These are phyloP conservation scores for Chironomus tentans DNA, from an alignment of 2,888 invertebrate species.

Conservation along the genomic window DNA sequence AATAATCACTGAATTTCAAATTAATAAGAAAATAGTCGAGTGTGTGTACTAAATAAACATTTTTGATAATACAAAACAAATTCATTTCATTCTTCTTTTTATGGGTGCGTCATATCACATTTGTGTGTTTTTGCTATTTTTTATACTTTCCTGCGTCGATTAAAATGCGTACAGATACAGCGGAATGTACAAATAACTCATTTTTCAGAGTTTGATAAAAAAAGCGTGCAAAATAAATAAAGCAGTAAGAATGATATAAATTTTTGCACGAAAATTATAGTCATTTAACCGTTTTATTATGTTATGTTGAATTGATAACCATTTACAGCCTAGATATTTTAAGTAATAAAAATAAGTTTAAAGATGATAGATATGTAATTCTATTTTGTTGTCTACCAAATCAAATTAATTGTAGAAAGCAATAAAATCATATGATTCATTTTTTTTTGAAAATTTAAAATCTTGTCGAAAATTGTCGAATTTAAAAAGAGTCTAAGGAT, in stretches of 20 bases:
- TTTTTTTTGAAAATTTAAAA: not conserved
- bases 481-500: not conserved
- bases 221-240: not conserved
- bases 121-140: not conserved
- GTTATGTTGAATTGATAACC: too few species aligned
- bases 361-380: too few species aligned
- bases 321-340: too few species aligned
- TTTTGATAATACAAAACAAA: not conserved
- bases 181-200: not conserved
- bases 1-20: not conserved
- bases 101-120: not conserved
- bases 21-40: not conserved
- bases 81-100: not conserved
- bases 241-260: too few species aligned
- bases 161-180: not conserved
- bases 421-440: too few species aligned
- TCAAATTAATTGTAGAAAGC: too few species aligned
- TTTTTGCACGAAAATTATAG: too few species aligned
- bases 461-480: not conserved
- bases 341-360: too few species aligned
- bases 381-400: too few species aligned
- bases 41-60: not conserved
- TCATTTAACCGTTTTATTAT: too few species aligned
- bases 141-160: not conserved
- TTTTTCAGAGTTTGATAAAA: not conserved